Percentiles rank a stretch among this genome's conserved stretches.
phyloP scores from a whole-genome alignment of 1,140 invertebrate species.

The Chrysoperla carnea region DNA sequence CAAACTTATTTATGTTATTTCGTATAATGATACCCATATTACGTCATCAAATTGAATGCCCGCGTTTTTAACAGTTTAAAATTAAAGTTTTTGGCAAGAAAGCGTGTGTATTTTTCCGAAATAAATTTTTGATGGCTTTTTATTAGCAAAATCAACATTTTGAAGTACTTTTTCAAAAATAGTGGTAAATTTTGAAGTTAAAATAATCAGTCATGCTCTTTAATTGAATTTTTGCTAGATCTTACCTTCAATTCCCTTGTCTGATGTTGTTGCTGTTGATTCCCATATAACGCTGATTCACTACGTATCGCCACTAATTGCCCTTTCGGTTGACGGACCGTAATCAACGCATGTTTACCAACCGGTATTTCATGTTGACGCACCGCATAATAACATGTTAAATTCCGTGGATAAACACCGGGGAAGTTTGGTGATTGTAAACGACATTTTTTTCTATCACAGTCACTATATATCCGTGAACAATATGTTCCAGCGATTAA shows the following conservation, averaged over 20 bases:
- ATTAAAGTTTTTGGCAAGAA: too few species aligned
- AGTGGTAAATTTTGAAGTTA: too few species aligned
- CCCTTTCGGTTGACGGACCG: constrained; percentile 63
- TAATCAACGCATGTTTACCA: constrained; percentile 69
- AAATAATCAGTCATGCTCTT: too few species aligned
- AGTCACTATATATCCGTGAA: constrained; percentile 75
- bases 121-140: too few species aligned
- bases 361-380: constrained; percentile 55
- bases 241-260: constrained; percentile 19
- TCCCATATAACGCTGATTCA: constrained; percentile 36
- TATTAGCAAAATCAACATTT: too few species aligned
- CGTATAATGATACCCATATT: too few species aligned
- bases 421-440: constrained; percentile 84
- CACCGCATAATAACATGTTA: constrained; percentile 76
- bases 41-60: too few species aligned
- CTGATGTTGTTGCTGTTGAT: constrained; percentile 21
- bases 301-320: constrained; percentile 65
- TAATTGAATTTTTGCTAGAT: too few species aligned
- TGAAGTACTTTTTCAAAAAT: too few species aligned
- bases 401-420: constrained; percentile 74
- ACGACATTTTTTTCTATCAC: constrained; percentile 67
- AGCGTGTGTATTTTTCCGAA: too few species aligned
- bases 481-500: constrained; percentile 78
- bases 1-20: too few species aligned
- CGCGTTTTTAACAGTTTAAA: too few species aligned